phyloP scores from a whole-genome alignment of 1,140 invertebrate genomes.

The Bombus waltoni region DNA sequence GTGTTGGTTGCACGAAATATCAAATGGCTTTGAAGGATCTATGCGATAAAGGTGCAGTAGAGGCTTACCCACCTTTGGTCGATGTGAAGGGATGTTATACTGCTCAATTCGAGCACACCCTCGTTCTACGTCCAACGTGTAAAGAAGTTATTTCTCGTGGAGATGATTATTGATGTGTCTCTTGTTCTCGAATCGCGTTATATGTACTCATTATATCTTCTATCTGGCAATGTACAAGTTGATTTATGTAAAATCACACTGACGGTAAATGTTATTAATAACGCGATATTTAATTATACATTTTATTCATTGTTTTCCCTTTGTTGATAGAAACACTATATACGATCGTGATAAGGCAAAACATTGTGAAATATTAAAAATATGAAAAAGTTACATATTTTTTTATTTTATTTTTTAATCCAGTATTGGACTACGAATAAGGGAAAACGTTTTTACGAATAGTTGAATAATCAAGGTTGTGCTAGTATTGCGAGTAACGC shows the following conservation, averaged over 20 bases:
- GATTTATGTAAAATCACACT: constrained; percentile 33
- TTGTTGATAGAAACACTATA: neutral
- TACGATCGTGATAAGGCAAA: neutral
- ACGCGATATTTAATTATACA: constrained; percentile 24
- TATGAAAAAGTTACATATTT: neutral
- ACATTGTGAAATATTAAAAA: neutral
- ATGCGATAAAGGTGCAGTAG: constrained; percentile 97
- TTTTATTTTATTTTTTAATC: constrained; percentile 7
- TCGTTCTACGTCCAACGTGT: constrained; percentile 98
- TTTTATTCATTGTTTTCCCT: constrained; percentile 23
- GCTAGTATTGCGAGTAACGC: constrained; percentile 16
- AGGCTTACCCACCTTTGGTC: constrained; percentile 98
- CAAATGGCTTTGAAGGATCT: constrained; percentile 99
- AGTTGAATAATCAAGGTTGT: constrained; percentile 5
- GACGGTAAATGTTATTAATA: constrained; percentile 41
- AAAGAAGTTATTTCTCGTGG: constrained; percentile 99
- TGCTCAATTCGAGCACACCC: constrained; percentile 99
- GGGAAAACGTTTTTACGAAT: neutral
- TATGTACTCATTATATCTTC: neutral
- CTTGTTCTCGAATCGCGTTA: constrained; percentile 22
- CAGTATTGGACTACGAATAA: neutral
- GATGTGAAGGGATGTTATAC: constrained; percentile 99
- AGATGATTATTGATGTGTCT: constrained; percentile 93
- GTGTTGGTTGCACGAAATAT: constrained; percentile 98
- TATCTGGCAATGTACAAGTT: constrained; percentile 40